Conservation (phyloP, 2,797 vertebrate genomes). For the Danio aesculapii region DNA sequence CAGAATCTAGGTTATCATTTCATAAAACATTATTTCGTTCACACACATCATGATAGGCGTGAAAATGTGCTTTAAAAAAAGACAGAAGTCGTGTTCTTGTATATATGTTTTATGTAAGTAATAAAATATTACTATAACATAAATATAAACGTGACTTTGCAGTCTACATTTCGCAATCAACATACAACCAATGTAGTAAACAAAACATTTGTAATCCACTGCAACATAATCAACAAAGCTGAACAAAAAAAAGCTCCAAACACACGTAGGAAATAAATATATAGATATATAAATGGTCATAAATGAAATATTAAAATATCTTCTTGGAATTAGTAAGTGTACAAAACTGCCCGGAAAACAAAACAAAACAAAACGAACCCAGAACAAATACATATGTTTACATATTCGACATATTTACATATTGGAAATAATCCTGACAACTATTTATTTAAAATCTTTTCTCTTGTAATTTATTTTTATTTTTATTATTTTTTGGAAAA, state of each 20-base stretch:
- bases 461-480: constrained; percentile 65
- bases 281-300: constrained; percentile 92
- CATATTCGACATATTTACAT: constrained; percentile 98
- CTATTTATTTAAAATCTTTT: constrained; percentile 87
- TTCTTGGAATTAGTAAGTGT: constrained; percentile 94
- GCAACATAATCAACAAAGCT: constrained; percentile 86
- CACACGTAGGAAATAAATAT: constrained; percentile 98
- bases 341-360: constrained; percentile 93
- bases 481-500: constrained; percentile 68
- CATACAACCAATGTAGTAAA: constrained; percentile 90
- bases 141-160: constrained; percentile 99
- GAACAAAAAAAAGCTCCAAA: constrained; percentile 87
- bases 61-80: constrained; percentile 78
- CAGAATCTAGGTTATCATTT: not conserved
- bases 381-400: constrained; percentile 92
- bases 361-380: constrained; percentile 80
- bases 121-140: constrained; percentile 99
- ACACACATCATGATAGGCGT: not conserved
- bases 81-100: constrained; percentile 93
- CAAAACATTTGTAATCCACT: constrained; percentile 80
- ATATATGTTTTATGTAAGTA: constrained; percentile 99
- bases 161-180: constrained; percentile 97
- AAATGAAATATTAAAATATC: constrained; percentile 98
- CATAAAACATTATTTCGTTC: constrained; percentile 2
- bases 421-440: constrained; percentile 86